Base-by-base conservation (phyloP, 2,888 invertebrate genomes). In the Apamea monoglypha region DNA sequence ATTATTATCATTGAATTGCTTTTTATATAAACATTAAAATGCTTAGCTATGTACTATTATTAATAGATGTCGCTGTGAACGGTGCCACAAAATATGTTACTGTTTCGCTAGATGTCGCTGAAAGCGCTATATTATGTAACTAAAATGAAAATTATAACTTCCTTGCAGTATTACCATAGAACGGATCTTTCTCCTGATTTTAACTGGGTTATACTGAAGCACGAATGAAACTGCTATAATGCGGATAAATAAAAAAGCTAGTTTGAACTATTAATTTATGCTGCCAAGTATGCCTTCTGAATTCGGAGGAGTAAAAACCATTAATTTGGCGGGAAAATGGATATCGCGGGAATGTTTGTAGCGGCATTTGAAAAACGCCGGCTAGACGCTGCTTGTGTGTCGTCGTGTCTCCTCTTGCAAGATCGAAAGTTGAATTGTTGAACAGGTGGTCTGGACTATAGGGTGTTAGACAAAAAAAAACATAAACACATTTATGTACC, bases 291-390 rank as follows among this genome's bases (percentile, higher is more conserved):
- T 18, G n/a, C 4, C 76, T 66, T 74, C 74, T 76, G n/a, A 68
- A 71, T 74, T 85, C 73, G 53, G 70, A 16, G 29, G 86, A 32
- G 16, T 86, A 56, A 18, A 36, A 18, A 32, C 7, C 40, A 64
- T 72, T 66, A 64, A 91, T 91, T 92, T 92, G 93, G 93, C 94
- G 94, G 89, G 90, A 91, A 91, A 89, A 84, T 77, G 64, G 70
- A 79, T 81, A 82, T 70, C 70, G 81, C 83, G 66, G 85, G 86
- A 87, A 84, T 87, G 85, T 84, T 87, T 85, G 87, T 81, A 84
- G 84, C 88, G 90, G 89, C 92, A 92, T 92, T 92, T 91, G 89
- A 92, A 93, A 93, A 93, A 91, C 89, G 91, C 93, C 91, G 93
- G 91, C 89, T 92, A 91, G 87, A 90, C 89, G 88, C 79, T 75